Evolutionary conservation across 2,888 invertebrate species (phyloP), one percentile per base, ranked within the genome.

Genomic region (Drosophila anomalipes): DNA sequence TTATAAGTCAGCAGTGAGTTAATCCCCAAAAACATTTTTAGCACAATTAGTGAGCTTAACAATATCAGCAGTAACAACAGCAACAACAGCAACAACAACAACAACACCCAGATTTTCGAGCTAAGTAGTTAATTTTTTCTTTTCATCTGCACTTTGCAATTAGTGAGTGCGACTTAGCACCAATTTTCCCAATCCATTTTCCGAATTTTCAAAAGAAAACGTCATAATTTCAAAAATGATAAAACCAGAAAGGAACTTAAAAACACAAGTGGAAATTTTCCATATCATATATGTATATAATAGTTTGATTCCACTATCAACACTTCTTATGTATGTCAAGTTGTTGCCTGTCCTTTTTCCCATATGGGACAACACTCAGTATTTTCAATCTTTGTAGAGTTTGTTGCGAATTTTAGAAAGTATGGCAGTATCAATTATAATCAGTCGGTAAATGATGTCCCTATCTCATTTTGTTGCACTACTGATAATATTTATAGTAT

Each of bases 11-110:
- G 65, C 65, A 44, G 12, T 9, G 28, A 66, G 41, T 64, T 41
- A 65, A 67, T 67, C 44, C 35, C 65, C 53, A 53, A 12, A 37
- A 65, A 16, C 65, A 44, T 30, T 47, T 35, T 47, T 30, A 47
- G 26, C 67, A n/a, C 47, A 30, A 35, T 10, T 44, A 65, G 35
- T 51, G n/a, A 19, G 51, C 41, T 41, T 19, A 68, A 39, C 33
- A 19, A 51, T 26, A 22, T 33, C 7, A 39, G n/a, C 35, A 37
- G 16, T 30, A 54, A 26, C 32, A n/a, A 39, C 14, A 26, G 30
- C 52, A 33, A 39, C 14, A n/a, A 39, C 14, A 26, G 30, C 51
- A 39, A 32, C 14, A 14, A 32, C 59, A 58, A 28, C 22, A 39
- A 6, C 5, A 33, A 16, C 5, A 35, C n/a, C 9, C n/a, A 10